Percentiles rank a stretch among this genome's conserved stretches.
phyloP scores from a whole-genome alignment of 2,888 invertebrate genomes.

The Apoderus coryli region DNA sequence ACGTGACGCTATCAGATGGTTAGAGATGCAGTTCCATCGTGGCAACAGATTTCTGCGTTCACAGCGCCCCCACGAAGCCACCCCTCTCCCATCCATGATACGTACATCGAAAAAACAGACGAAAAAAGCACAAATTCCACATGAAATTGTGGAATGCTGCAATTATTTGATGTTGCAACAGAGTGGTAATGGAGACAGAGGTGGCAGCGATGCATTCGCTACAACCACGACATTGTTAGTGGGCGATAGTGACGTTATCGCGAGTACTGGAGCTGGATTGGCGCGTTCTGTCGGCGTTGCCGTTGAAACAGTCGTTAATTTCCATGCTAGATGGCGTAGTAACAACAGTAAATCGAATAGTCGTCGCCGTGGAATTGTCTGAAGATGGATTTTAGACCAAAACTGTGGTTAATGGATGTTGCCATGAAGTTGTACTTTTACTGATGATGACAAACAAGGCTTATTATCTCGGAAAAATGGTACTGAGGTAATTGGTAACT shows the following conservation, averaged over 20 bases:
- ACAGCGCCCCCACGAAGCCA: slow-evolving; percentile 70
- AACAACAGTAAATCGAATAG: slow-evolving; percentile 50
- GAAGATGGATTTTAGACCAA: slow-evolving; percentile 10
- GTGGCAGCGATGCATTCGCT: too few species aligned
- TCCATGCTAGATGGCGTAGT: slow-evolving; percentile 76
- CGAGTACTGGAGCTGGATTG: slow-evolving; percentile 53
- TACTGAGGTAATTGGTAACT: too few species aligned
- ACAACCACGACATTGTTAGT: slow-evolving; percentile 67
- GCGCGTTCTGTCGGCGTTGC: slow-evolving; percentile 69
- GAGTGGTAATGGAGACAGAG: slow-evolving; percentile 37
- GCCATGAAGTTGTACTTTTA: slow-evolving; percentile 11
- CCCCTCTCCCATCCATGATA: slow-evolving; percentile 53
- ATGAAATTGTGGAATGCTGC: slow-evolving; percentile 74
- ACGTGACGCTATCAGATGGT: slow-evolving; percentile 85
- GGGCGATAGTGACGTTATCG: slow-evolving; percentile 36
- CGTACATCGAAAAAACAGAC: slow-evolving; percentile 68
- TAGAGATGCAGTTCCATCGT: slow-evolving; percentile 72
- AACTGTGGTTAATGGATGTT: slow-evolving; percentile 11
- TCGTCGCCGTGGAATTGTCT: slow-evolving; percentile 29
- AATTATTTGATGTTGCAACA: slow-evolving; percentile 53
- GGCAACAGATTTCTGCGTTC: slow-evolving; percentile 80
- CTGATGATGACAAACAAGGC: slow-evolving; percentile 8
- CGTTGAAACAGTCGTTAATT: slow-evolving; percentile 66
- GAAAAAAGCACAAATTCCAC: slow-evolving; percentile 55
- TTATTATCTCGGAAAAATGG: too few species aligned